These are phyloP conservation scores for Caloenas nicobarica DNA, from an alignment of 2,113 vertebrate genomes.

Conservation along the genomic window DNA sequence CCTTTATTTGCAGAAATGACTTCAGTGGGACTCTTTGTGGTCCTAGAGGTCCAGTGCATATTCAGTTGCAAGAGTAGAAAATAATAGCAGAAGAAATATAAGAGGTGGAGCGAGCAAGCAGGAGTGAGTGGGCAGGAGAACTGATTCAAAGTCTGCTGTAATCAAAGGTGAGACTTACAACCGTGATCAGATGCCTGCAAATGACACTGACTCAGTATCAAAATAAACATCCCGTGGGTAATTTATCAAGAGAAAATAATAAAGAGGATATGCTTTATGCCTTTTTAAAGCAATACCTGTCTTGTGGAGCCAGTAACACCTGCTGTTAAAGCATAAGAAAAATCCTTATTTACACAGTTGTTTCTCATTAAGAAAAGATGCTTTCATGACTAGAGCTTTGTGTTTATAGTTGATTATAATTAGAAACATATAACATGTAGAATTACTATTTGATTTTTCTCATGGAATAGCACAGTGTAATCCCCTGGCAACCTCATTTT, in stretches of 20 bases:
- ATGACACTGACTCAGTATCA: background rate
- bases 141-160: background rate
- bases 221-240: background rate
- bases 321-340: background rate
- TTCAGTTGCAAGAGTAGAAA: background rate
- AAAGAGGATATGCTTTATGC: background rate
- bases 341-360: background rate
- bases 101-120: background rate
- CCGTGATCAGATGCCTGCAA: background rate
- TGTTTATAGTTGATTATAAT: background rate
- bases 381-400: background rate
- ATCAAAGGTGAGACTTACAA: background rate
- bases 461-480: background rate
- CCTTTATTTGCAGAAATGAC: background rate
- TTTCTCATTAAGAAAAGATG: background rate
- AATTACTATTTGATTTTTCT: background rate
- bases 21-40: background rate
- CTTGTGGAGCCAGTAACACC: background rate
- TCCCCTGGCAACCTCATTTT: slow-evolving; percentile 46
- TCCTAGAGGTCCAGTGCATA: background rate
- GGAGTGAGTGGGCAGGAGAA: background rate
- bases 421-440: background rate
- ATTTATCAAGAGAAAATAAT: background rate
- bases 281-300: background rate
- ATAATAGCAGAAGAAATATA: background rate